Base-by-base conservation (phyloP, 2,888 invertebrate genomes). In the Nymphalis urticae region DNA sequence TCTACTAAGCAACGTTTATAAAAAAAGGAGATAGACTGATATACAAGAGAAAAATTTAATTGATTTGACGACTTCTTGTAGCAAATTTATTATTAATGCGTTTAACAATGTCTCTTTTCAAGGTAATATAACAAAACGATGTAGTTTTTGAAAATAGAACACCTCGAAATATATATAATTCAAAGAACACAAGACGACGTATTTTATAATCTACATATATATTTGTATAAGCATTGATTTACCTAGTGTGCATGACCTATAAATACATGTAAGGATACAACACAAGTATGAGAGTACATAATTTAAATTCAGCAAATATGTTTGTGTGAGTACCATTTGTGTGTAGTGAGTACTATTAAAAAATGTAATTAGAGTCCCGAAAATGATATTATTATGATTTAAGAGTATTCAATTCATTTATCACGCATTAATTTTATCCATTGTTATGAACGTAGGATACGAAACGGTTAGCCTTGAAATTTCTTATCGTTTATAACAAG, bases 381-480 rank as follows among this genome's bases (percentile, higher is more conserved):
- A 66, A 56, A 36, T 60, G 9, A 48, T 69, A 63, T 61, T 59
- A 56, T 54, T 27, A 42, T 3, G 13, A 42, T 48, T 24, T 53
- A 56, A 32, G 42, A 62, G 47, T 54, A 48, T 62, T 65, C n/a
- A 66, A 70, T 64, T 69, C 62, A 68, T 72, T 72, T 71, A 77
- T 79, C 78, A 78, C 64, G 70, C 68, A 67, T 69, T 72, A 62
- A 70, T 70, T 69, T 74, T 71, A 85, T 84, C 85, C 85, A 85
- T 88, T 89, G 89, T 90, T 88, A 81, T 78, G 82, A 82, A 76
- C 79, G 76, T 82, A 85, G 82, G 82, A 86, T 85, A 87, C 86
- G 74, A 84, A 88, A 82, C 76, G 77, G 77, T 78, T 86, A 90
- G 89, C 92, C 92, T 92, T 92, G 92, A 91, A 89, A 88, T 81